phyloP scores from a whole-genome alignment of 2,797 vertebrate species.

The Sparus aurata region DNA sequence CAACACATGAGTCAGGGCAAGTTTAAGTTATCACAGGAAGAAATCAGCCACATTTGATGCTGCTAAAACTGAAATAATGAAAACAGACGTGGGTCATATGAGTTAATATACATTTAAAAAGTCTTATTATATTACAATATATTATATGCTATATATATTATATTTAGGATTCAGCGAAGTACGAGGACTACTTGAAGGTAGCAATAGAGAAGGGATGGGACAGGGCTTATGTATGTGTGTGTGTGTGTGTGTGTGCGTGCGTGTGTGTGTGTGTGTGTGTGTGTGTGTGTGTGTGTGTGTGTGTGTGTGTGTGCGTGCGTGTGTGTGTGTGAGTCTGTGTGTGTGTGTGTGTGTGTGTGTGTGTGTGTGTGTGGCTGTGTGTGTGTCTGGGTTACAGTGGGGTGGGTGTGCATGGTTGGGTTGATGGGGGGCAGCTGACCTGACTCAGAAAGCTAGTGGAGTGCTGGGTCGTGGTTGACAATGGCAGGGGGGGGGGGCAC shows the following conservation, averaged over 20 bases:
- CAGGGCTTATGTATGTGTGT: slow-evolving; percentile 18
- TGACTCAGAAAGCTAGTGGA: slow-evolving; percentile 77
- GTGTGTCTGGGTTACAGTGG: slow-evolving; percentile 45
- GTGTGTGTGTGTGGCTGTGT: slow-evolving; percentile 10
- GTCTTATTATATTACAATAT: too few species aligned
- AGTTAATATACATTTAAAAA: too few species aligned
- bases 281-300: too few species aligned
- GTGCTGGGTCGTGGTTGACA: slow-evolving; percentile 73
- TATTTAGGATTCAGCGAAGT: neutral
- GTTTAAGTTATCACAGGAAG: neutral
- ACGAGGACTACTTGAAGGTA: slow-evolving; percentile 56
- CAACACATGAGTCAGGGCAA: neutral
- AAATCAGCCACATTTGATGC: neutral
- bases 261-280: too few species aligned
- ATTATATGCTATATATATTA: neutral
- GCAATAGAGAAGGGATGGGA: slow-evolving; percentile 52
- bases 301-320: too few species aligned
- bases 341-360: too few species aligned
- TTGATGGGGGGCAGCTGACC: slow-evolving; percentile 45
- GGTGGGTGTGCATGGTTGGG: slow-evolving; percentile 39
- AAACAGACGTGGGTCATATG: neutral
- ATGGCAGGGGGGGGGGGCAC: slow-evolving; percentile 71
- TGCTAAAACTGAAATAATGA: neutral
- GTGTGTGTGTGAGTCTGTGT: too few species aligned
- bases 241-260: too few species aligned